Base-by-base conservation (phyloP, 2,113 vertebrate genomes). In the Brevimyrus niger region DNA sequence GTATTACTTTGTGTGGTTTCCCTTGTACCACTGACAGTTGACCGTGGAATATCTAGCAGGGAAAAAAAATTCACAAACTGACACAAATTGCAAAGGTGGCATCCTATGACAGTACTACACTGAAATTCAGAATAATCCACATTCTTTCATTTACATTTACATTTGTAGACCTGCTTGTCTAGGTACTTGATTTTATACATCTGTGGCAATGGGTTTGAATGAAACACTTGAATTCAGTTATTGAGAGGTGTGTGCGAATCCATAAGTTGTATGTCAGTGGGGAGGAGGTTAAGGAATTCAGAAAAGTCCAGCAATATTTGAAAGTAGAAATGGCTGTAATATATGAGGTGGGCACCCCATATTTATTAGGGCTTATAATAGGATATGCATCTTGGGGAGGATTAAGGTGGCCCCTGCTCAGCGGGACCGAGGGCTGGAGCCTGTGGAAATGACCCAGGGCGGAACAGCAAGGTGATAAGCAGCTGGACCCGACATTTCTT, bases 401-500 rank as follows among this genome's bases (percentile, higher is more conserved):
- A 17, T 42, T 42, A 19, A 42, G 35, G 73, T 80, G 73, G 35
- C 2, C 5, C 3, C 21, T 46, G 82, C 7, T 21, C 38, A 4
- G 19, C 6, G 7, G 38, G 19, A 8, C 27, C 1, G 73, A 80
- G 35, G 13, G 13, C 73, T 19, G 35, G 15, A 80, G 73, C 61
- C 61, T 4, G 27, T 31, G n/a, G 61, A 31, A 13, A 69, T 31
- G 73, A 80, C 0, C 17, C 13, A n/a, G 47, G 11, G 82, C 23
- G n/a, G 19, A 44, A 84, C 44, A n/a, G 44, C 1, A 86, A 51
- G 2, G 23, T 2, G 2, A 42, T 35, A 80, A 86, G 1, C 48
- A 35, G 47, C n/a, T 86, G 85, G 85, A 87, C n/a, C 48, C 50
- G 50, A 53, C 47, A 23, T 85, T 21, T 83, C 50, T 89, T 89